Conservation (phyloP, 2,113 vertebrate species). For the Psilopsiagon aymara region DNA sequence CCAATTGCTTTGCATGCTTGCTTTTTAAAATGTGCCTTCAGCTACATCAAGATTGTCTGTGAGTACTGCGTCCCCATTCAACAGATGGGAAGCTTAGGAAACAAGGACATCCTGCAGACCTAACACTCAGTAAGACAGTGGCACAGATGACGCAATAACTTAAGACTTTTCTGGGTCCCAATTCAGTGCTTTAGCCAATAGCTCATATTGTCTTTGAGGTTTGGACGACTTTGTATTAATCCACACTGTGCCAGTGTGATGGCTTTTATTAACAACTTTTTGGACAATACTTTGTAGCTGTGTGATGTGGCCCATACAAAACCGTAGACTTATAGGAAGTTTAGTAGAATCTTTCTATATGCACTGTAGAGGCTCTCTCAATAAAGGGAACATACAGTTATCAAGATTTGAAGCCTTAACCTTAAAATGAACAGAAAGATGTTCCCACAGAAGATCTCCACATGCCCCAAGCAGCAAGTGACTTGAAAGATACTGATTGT, state of each 20-base stretch:
- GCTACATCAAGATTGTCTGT: neutral
- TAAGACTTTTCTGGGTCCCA: neutral
- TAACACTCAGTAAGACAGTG: neutral
- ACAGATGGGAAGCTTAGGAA: neutral
- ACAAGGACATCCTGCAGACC: neutral
- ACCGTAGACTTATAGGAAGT: neutral
- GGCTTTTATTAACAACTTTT: neutral
- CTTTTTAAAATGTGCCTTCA: neutral
- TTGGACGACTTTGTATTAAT: neutral
- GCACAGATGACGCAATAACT: neutral
- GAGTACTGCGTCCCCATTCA: neutral
- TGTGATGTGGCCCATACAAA: neutral
- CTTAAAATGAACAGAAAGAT: neutral
- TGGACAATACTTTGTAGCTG: neutral
- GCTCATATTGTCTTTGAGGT: neutral
- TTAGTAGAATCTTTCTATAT: neutral
- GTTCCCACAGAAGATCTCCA: neutral
- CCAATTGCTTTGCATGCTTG: neutral
- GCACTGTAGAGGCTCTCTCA: neutral
- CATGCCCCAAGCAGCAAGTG: neutral
- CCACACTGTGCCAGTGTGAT: neutral
- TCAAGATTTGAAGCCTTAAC: conserved; percentile 16
- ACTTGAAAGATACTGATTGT: neutral
- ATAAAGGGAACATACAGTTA: neutral
- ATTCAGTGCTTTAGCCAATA: neutral